phyloP scores from a whole-genome alignment of 1,140 invertebrate species.

The Belonocnema kinseyi region DNA sequence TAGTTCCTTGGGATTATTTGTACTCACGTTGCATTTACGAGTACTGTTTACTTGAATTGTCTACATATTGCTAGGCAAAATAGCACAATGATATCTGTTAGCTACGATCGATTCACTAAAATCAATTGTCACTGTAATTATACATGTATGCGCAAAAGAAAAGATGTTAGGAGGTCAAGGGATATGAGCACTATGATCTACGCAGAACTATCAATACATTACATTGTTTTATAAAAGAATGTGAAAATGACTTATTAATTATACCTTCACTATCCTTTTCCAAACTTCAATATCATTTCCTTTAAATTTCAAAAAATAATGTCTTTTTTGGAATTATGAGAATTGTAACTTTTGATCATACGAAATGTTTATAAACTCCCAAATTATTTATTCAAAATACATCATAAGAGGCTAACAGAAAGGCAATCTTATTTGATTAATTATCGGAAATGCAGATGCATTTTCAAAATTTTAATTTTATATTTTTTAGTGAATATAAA shows the following conservation, averaged over 20 bases:
- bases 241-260: conserved; percentile 45
- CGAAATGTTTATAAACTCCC: too few relatives aligned
- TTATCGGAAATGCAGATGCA: too few relatives aligned
- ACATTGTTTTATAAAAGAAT: conserved; percentile 71
- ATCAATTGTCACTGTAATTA: conserved; percentile 21
- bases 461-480: too few relatives aligned
- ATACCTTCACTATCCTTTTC: background rate
- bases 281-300: background rate
- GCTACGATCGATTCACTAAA: conserved; percentile 48
- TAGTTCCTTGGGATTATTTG: too few relatives aligned
- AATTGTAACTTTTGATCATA: background rate
- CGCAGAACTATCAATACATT: conserved; percentile 68
- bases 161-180: conserved; percentile 57
- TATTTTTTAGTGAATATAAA: too few relatives aligned
- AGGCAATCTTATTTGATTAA: too few relatives aligned
- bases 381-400: too few relatives aligned
- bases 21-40: background rate
- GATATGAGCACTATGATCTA: conserved; percentile 68
- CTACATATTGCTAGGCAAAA: background rate
- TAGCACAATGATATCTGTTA: conserved; percentile 9
- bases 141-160: conserved; percentile 39
- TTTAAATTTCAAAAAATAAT: background rate
- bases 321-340: background rate
- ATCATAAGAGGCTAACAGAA: too few relatives aligned
- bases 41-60: background rate